Evolutionary conservation across 2,113 vertebrate species (phyloP).

Genomic region (Poecile atricapillus): DNA sequence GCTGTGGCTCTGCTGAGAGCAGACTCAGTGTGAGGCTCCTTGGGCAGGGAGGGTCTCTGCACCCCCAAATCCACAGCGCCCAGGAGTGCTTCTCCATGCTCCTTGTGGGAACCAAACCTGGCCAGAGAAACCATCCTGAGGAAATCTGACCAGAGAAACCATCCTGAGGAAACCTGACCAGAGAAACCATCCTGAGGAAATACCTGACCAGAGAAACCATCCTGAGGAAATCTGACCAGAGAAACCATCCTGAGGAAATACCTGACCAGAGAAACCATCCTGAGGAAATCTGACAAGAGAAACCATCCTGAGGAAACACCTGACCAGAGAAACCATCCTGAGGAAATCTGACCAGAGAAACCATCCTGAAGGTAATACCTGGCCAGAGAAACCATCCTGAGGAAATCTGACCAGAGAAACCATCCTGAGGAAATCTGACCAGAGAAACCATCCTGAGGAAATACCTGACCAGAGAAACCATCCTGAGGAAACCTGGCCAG

Average conservation of each 20-base stretch:
- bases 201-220: accelerated
- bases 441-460: accelerated
- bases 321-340: too few species aligned
- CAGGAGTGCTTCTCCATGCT: accelerated
- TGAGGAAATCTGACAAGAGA: too few species aligned
- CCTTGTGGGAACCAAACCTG: neutral
- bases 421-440: neutral
- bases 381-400: accelerated
- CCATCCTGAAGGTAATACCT: neutral
- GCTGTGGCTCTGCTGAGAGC: neutral
- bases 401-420: neutral
- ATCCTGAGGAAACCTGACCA: neutral
- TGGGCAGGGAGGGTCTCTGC: neutral
- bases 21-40: accelerated
- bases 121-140: neutral
- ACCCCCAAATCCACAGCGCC: neutral
- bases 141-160: neutral
- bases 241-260: too few species aligned
- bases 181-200: neutral
- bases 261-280: too few species aligned
- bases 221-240: too few species aligned
- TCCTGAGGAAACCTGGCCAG: too few species aligned
- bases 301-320: too few species aligned
- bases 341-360: neutral
- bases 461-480: too few species aligned